Percentiles rank a stretch among this genome's conserved stretches.
These are phyloP conservation scores for Pogonophryne albipinna DNA, from an alignment of 2,797 vertebrate genomes.

Conservation along the genomic window DNA sequence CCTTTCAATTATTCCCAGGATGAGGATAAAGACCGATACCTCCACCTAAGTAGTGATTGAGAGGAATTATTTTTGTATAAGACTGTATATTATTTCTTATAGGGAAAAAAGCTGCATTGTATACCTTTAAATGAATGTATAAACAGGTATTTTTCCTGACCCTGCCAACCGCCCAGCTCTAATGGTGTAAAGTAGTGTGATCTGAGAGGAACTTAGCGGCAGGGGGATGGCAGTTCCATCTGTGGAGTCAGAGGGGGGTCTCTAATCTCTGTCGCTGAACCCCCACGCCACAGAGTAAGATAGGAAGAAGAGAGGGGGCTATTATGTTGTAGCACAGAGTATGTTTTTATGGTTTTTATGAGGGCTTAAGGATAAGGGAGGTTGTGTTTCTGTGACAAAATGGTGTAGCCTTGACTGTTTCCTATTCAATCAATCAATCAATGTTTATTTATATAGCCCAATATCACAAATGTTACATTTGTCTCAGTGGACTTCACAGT, in stretches of 20 bases:
- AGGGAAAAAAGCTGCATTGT: too few relatives aligned
- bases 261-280: slow-evolving; percentile 74
- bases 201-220: slow-evolving; percentile 65
- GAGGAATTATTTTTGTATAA: too few relatives aligned
- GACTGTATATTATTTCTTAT: too few relatives aligned
- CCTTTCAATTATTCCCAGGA: too few relatives aligned
- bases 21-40: too few relatives aligned
- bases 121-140: background rate
- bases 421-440: too few relatives aligned
- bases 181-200: slow-evolving; percentile 48
- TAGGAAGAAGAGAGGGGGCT: slow-evolving; percentile 20
- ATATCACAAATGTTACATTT: too few relatives aligned
- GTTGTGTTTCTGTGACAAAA: slow-evolving; percentile 15
- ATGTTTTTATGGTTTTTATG: slow-evolving; percentile 40
- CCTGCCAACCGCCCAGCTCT: background rate
- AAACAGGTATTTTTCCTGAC: background rate
- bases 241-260: slow-evolving; percentile 71
- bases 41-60: too few relatives aligned
- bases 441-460: too few relatives aligned
- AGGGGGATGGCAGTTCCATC: slow-evolving; percentile 73
- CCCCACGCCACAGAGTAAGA: slow-evolving; percentile 38
- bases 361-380: slow-evolving; percentile 43
- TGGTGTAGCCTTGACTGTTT: background rate
- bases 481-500: too few relatives aligned
- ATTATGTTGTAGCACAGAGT: slow-evolving; percentile 46